A percentile compares a stretch with the other conserved stretches of the same genome.
These are phyloP conservation scores for Morone saxatilis DNA, from an alignment of 2,113 vertebrate genomes.

Conservation along the genomic window DNA sequence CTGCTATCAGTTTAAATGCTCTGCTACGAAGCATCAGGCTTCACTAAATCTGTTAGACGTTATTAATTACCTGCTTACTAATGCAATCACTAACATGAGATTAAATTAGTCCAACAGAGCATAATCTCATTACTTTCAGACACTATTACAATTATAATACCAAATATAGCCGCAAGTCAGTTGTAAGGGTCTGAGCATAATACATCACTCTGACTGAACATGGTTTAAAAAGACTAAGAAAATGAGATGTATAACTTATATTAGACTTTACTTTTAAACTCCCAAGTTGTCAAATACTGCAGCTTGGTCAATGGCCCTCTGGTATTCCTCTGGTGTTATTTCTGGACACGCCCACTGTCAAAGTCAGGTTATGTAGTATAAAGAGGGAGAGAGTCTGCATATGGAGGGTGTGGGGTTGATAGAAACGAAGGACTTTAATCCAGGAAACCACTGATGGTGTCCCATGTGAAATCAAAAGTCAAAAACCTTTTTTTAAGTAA, in stretches of 20 bases:
- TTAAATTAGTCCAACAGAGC: slow-evolving; percentile 57
- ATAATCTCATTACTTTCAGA: slow-evolving; percentile 65
- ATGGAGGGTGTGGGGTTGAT: too few species aligned
- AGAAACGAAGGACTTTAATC: too few species aligned
- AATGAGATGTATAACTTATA: neutral
- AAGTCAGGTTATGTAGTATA: too few species aligned
- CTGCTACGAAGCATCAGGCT: slow-evolving; percentile 26
- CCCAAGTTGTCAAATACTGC: neutral
- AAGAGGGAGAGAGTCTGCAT: too few species aligned
- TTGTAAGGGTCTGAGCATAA: neutral
- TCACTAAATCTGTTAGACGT: slow-evolving; percentile 41
- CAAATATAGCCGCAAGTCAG: slow-evolving; percentile 34
- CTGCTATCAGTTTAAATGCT: slow-evolving; percentile 34
- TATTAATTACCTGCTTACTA: slow-evolving; percentile 68
- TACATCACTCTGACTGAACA: slow-evolving; percentile 29
- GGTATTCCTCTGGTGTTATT: too few species aligned
- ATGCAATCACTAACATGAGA: slow-evolving; percentile 60
- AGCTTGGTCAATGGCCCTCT: too few species aligned
- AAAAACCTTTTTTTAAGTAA: too few species aligned
- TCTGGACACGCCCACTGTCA: too few species aligned
- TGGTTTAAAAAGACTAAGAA: slow-evolving; percentile 8
- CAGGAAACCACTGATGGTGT: too few species aligned
- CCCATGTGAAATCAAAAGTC: too few species aligned
- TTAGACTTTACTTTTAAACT: neutral
- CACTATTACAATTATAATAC: slow-evolving; percentile 52